These are phyloP conservation scores for Brachionichthys hirsutus DNA, from an alignment of 2,113 vertebrate genomes.

Conservation along the genomic window DNA sequence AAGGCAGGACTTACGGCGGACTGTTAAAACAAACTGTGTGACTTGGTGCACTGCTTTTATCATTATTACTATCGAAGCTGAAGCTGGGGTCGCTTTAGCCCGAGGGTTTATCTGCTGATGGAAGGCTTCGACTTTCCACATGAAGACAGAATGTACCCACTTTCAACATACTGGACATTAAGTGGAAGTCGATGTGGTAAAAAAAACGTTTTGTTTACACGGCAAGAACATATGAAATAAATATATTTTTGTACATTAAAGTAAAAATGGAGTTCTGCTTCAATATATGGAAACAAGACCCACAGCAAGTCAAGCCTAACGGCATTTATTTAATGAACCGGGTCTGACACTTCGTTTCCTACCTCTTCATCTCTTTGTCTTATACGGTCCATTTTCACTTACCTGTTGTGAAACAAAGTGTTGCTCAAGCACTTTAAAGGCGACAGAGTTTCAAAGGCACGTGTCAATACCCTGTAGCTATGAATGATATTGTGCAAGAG, in stretches of 20 bases:
- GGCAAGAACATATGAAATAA: slow-evolving; percentile 59
- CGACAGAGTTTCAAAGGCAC: not conserved
- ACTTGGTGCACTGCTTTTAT: too few species aligned
- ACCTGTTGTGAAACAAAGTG: not conserved
- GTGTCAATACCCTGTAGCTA: not conserved
- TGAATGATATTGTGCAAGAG: not conserved
- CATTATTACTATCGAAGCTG: slow-evolving; percentile 9
- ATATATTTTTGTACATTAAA: slow-evolving; percentile 73
- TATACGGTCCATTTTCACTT: not conserved
- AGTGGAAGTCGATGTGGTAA: slow-evolving; percentile 33
- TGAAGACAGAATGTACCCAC: not conserved
- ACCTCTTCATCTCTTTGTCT: not conserved
- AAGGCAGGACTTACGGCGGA: not conserved
- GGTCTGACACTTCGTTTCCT: not conserved
- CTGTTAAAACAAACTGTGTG: slow-evolving; percentile 5
- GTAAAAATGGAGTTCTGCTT: not conserved
- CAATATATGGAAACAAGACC: not conserved
- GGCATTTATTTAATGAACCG: not conserved
- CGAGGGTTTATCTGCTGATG: slow-evolving; percentile 18
- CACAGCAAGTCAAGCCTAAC: not conserved
- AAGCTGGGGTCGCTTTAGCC: slow-evolving; percentile 45
- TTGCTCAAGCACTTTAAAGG: not conserved
- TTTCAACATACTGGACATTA: slow-evolving; percentile 13
- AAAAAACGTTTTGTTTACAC: slow-evolving; percentile 46
- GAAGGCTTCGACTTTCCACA: slow-evolving; percentile 25